These are phyloP conservation scores for Galago senegalensis DNA, from an alignment of 2,797 vertebrate species.

Conservation along the genomic window DNA sequence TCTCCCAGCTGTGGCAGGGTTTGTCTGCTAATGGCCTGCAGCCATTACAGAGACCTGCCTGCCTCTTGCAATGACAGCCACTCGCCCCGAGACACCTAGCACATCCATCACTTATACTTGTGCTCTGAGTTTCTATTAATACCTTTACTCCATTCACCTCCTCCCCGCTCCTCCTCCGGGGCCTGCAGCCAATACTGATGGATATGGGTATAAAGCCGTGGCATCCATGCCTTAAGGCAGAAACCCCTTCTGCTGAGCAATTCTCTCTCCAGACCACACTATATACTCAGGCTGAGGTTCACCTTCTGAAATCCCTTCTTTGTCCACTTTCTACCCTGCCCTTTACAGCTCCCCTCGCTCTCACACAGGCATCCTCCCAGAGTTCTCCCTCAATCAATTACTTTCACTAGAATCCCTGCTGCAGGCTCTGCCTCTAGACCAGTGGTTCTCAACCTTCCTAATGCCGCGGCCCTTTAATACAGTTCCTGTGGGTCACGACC, in stretches of 20 bases:
- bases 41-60: neutral
- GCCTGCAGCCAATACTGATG: neutral
- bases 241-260: neutral
- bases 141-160: too few relatives aligned
- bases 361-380: neutral
- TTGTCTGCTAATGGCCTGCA: neutral
- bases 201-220: too few relatives aligned
- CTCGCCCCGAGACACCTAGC: neutral
- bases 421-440: neutral
- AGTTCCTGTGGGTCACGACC: too few relatives aligned
- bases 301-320: neutral
- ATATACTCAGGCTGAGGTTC: neutral
- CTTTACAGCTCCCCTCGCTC: neutral
- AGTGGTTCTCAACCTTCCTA: too few relatives aligned
- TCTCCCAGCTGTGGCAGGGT: neutral
- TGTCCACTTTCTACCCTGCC: accelerated
- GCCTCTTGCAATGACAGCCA: neutral
- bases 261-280: neutral
- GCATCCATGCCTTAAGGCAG: neutral
- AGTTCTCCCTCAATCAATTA: neutral
- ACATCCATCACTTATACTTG: neutral
- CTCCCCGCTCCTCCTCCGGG: too few relatives aligned
- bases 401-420: neutral
- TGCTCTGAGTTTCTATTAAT: too few relatives aligned
- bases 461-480: too few relatives aligned